Base-by-base conservation (phyloP, 92 coral and sea anemone genomes). In the Phenganax subtilis region DNA sequence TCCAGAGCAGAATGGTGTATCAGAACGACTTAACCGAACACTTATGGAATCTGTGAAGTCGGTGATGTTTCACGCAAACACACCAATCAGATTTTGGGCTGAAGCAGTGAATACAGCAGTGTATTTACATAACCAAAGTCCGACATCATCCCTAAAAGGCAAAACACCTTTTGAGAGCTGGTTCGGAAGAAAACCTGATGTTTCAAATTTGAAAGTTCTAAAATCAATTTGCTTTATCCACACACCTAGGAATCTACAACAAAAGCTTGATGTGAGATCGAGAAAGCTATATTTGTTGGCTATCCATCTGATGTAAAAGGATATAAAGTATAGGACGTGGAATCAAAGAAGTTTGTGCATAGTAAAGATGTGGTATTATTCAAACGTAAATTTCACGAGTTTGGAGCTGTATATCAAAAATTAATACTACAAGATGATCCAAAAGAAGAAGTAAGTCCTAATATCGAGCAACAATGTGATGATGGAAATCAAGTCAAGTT, bases 181-280 rank as follows among this genome's bases (percentile, higher is more conserved):
- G 70, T 81, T 69, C 54, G 85, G 57, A 30, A 67, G 69, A 54
- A 69, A 81, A 54, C 85, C 85, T 55, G 85, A 81, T 84, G 81
- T 88, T 73, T 88, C 91, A 70, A 62, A 85, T 71, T 75, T 85
- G 75, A 87, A 81, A 88, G 88, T 88, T 80, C 85, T 88, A 58
- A 87, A 89, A 59, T 88, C 85, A 78, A 87, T 73, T 63, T 8
- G 75, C 47, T 89, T 77, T 56, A 86, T 84, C 70, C 91, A 83
- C 69, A 77, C 76, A 54, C 91, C 91, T 9, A 80, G 87, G 71
- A 76, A 61, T 62, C 86, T 69, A 64, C 88, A 83, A 53, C 75
- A 15, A 59, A 81, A 81, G 51, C 68, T 81, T 57, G 84, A 81
- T 67, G 75, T 51, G 10, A 81, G 66, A 56, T 73, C 78, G 30